phyloP scores from a whole-genome alignment of 2,113 vertebrate genomes.

The Cyphomyrus discorhynchus region DNA sequence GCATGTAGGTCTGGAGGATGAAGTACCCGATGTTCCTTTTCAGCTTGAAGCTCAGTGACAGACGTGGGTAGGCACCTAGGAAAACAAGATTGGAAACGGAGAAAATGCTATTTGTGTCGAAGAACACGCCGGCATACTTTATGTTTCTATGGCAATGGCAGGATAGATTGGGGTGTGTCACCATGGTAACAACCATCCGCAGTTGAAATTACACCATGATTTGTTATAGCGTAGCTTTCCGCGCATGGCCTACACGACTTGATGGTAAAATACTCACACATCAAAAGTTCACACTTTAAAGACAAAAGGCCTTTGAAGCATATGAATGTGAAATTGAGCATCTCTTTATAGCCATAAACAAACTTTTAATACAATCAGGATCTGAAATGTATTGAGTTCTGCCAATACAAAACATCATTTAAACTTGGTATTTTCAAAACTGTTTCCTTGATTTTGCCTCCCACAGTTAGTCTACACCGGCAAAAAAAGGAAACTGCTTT shows the following conservation, averaged over 20 bases:
- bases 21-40: constrained; percentile 99
- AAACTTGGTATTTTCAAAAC: background rate
- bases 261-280: background rate
- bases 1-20: constrained; percentile 98
- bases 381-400: background rate
- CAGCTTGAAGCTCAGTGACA: constrained; percentile 93
- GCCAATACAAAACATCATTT: background rate
- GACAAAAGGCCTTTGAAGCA: background rate
- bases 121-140: constrained; percentile 28
- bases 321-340: background rate
- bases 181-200: constrained; percentile 47
- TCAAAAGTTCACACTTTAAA: background rate
- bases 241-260: constrained; percentile 20
- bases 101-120: constrained; percentile 30
- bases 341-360: background rate
- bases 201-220: constrained; percentile 33
- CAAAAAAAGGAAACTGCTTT: constrained; percentile 22
- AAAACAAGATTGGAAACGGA: constrained; percentile 31
- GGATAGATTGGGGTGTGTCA: constrained; percentile 31
- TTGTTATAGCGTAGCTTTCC: constrained; percentile 43
- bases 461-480: constrained; percentile 3
- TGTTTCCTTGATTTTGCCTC: background rate
- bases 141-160: constrained; percentile 37
- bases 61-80: constrained; percentile 89
- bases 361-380: background rate